Base-by-base conservation (phyloP, 2,113 vertebrate genomes). In the Turnix velox region DNA sequence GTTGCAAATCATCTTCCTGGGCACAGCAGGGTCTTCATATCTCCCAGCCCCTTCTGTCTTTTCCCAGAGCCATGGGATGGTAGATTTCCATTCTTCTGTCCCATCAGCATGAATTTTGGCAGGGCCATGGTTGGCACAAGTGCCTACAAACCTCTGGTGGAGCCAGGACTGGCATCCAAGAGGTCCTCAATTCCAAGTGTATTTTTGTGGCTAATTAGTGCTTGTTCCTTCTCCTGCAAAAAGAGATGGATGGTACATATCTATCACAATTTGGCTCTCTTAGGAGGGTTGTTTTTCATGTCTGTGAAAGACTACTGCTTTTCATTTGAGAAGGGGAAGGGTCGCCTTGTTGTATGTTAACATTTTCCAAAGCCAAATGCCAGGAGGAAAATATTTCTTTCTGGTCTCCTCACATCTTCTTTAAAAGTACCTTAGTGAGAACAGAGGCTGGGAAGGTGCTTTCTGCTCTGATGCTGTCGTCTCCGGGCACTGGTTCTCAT, bases 361-460 rank as follows among this genome's bases (percentile, higher is more conserved):
- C 40, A 2, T 95, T 92, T 94, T 88, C 90, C 75, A 88, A 84
- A 81, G 33, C 83, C 46, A 37, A 40, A 52, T 86, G 89, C 94
- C 89, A 61, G 49, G 86, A 93, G 84, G 93, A 83, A 57, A 23
- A 83, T 85, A 42, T 95, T 80, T 96, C 67, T 71, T 92, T 96
- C 71, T 72, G 82, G 30, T 85, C n/a, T 73, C 20, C 27, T 88
- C 62, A 48, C 59, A 55, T 92, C 93, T 96, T 94, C 42, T 62
- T 92, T 97, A 87, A 35, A 94, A 93, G 31, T 19, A 84, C 85
- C 83, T 90, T 93, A 92, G 95, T 25, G 59, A 94, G 95, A 95
- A 58, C 27, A 58, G 74, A 97, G 66, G 86, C 92, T 96, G 35
- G 75, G 94, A 94, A 94, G 93, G 72, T 58, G 57, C 75, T 95